phyloP scores from a whole-genome alignment of 2,797 vertebrate species.

The Iguana delicatissima region DNA sequence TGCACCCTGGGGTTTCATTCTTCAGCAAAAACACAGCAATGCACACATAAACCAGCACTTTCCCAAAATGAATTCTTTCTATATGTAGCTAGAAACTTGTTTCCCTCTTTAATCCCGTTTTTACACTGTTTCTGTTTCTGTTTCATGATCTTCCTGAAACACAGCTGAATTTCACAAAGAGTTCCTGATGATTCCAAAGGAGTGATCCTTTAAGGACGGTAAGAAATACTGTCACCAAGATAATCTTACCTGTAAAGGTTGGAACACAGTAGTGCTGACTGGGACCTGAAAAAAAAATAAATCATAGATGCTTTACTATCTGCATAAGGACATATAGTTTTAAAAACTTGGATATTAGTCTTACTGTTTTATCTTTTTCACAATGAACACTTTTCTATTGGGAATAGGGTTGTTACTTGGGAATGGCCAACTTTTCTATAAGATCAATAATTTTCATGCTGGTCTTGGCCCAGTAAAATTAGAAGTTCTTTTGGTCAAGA shows the following conservation, averaged over 20 bases:
- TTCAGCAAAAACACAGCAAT: neutral
- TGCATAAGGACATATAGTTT: conserved; percentile 5
- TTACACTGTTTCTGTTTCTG: neutral
- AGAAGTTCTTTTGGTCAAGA: neutral
- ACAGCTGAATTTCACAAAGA: neutral
- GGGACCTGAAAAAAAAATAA: conserved; percentile 58
- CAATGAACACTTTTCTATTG: neutral
- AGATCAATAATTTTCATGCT: neutral
- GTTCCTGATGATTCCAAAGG: neutral
- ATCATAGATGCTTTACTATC: neutral
- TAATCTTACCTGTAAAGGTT: conserved; percentile 67
- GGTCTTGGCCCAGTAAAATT: neutral
- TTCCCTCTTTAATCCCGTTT: neutral
- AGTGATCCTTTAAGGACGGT: neutral
- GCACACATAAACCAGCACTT: neutral
- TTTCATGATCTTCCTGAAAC: neutral
- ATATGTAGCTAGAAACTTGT: neutral
- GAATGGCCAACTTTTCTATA: neutral
- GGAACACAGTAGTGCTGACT: neutral
- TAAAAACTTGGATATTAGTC: conserved; percentile 16
- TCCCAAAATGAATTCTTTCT: neutral
- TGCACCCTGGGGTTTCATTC: neutral
- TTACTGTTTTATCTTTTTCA: conserved; percentile 27
- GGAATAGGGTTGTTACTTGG: neutral
- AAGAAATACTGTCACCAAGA: conserved; percentile 4